Evolutionary conservation across 2,888 invertebrate species (phyloP).

Genomic region (Dryobotodes eremita): DNA sequence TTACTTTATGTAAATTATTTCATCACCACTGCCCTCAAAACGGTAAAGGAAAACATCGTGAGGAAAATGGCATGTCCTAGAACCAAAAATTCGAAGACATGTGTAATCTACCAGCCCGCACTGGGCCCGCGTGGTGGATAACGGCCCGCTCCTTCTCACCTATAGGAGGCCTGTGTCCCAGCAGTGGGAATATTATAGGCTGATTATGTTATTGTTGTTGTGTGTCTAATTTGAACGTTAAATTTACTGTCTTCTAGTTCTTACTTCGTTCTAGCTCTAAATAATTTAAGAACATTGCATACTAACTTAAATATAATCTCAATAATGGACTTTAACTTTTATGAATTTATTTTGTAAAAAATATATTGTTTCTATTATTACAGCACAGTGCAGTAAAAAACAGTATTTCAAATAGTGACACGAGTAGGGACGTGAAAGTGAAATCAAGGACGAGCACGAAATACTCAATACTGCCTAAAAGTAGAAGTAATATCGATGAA

Average conservation of each 20-base stretch:
- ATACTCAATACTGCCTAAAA: constrained; percentile 38
- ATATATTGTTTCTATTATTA: constrained; percentile 4
- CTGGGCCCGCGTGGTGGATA: too few species aligned
- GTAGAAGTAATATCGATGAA: constrained; percentile 64
- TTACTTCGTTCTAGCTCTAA: not conserved
- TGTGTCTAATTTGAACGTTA: not conserved
- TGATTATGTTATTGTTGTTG: too few species aligned
- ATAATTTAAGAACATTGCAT: not conserved
- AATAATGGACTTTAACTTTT: not conserved
- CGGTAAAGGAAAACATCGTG: too few species aligned
- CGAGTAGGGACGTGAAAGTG: not conserved
- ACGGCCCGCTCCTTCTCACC: too few species aligned
- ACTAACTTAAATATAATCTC: not conserved
- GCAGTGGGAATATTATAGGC: too few species aligned
- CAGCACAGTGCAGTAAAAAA: constrained; percentile 7
- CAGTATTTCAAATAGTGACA: not conserved
- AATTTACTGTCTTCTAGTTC: not conserved
- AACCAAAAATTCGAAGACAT: too few species aligned
- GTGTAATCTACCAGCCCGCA: too few species aligned
- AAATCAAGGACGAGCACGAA: not conserved
- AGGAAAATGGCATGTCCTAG: too few species aligned
- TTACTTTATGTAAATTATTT: too few species aligned
- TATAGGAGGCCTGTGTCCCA: too few species aligned
- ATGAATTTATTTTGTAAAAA: not conserved
- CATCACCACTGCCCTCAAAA: too few species aligned